Evolutionary conservation across 2,888 invertebrate genomes (phyloP).

Genomic region (Ametastegia equiseti): DNA sequence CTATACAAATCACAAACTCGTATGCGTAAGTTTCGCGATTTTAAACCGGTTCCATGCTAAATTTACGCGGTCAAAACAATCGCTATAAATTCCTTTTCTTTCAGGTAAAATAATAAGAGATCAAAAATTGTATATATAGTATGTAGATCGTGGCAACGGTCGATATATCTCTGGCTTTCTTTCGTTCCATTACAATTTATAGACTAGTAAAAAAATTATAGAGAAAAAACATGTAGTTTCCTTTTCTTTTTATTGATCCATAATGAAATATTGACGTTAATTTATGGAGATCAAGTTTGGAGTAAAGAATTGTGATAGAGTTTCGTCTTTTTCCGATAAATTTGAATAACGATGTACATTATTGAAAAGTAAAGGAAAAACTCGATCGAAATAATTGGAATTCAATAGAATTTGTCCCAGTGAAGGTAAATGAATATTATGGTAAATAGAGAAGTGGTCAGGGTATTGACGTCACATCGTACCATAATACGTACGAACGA

Average conservation of each 20-base stretch:
- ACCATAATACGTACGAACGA: not conserved
- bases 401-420: not conserved
- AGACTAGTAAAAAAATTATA: no score
- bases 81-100: not conserved
- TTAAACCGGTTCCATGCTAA: conserved; percentile 9
- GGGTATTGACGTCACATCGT: conserved; percentile 1
- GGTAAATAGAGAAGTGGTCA: not conserved
- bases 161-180: no score
- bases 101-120: not conserved
- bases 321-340: not conserved
- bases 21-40: not conserved
- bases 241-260: no score
- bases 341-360: not conserved
- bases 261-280: no score
- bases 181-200: no score
- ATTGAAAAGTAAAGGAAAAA: not conserved
- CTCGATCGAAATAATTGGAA: not conserved
- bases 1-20: not conserved
- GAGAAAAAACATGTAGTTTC: no score
- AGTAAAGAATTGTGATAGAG: not conserved
- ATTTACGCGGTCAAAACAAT: conserved; percentile 8
- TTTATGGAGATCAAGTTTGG: no score
- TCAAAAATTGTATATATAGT: no score
- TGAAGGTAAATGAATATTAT: not conserved
- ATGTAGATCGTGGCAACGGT: no score